Conservation (phyloP, 2,797 vertebrate genomes). For the Myotis planiceps region DNA sequence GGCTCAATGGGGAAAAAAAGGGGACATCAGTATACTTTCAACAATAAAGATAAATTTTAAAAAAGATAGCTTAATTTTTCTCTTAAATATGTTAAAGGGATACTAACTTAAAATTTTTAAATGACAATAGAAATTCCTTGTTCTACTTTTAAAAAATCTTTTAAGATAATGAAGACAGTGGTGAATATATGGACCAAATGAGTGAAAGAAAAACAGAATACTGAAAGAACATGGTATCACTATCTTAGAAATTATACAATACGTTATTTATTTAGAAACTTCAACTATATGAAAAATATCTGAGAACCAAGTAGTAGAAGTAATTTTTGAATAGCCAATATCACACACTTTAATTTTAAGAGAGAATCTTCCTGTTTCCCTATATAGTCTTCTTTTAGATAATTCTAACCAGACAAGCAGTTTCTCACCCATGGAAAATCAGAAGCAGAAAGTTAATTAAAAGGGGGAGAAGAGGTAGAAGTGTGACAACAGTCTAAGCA, state of each 20-base stretch:
- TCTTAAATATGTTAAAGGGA: neutral
- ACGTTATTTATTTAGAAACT: neutral
- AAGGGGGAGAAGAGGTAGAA: neutral
- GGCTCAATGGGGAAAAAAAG: too few species aligned
- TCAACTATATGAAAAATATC: neutral
- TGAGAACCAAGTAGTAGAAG: neutral
- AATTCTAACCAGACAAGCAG: neutral
- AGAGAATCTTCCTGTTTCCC: neutral
- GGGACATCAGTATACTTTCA: too few species aligned
- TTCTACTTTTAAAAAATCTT: neutral
- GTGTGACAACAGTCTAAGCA: neutral
- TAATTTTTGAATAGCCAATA: neutral
- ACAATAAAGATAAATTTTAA: too few species aligned
- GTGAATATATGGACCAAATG: neutral
- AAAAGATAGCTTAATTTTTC: neutral
- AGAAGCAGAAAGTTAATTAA: neutral
- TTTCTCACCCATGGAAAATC: neutral
- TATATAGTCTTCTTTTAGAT: neutral
- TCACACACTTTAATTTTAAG: neutral
- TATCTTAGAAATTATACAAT: neutral
- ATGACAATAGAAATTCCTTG: neutral
- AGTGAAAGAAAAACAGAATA: neutral
- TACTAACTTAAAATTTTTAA: slow-evolving; percentile 10
- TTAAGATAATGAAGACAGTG: neutral
- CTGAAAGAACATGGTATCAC: neutral